Conservation (phyloP, 2,113 vertebrate genomes). For the Macaca fascicularis region T2T-MFA8v1.1 NC_088377.1:31455001-31455500, state of each 20-base stretch:
- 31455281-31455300: neutral
- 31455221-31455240: neutral
- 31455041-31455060: neutral
- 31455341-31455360: neutral
- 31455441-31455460: slow-evolving; percentile 5
- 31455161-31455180: neutral
- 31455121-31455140: neutral
- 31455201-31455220: neutral
- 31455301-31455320: neutral
- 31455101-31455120: neutral
- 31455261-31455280: neutral
- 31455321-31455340: neutral
- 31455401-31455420: neutral
- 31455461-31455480: neutral
- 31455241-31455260: neutral
- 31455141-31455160: neutral
- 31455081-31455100: neutral
- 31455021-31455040: neutral
- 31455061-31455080: neutral
- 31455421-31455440: neutral
- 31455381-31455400: neutral
- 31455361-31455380: neutral
- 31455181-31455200: neutral
- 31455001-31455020: neutral
- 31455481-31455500: neutral